Evolutionary conservation across 1,140 invertebrate genomes (phyloP).

Genomic region (Aplysia californica): DNA sequence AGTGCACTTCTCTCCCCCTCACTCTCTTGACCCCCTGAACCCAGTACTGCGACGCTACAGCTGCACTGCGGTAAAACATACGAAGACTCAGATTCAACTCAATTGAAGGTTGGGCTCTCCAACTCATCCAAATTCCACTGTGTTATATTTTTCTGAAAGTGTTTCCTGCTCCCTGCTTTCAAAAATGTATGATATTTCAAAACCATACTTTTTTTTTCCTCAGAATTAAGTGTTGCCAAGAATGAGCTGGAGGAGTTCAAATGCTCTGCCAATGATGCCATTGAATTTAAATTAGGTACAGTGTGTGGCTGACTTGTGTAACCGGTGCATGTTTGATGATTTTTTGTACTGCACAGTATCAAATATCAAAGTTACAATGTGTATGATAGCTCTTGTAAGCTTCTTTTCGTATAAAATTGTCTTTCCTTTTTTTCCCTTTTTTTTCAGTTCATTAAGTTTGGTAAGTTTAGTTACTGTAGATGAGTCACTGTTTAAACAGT

Average conservation of each 20-base stretch:
- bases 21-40: not conserved
- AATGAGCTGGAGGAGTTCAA: conserved; percentile 56
- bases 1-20: not conserved
- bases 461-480: not conserved
- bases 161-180: not conserved
- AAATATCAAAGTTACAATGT: not conserved
- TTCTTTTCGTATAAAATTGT: not conserved
- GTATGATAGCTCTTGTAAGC: not conserved
- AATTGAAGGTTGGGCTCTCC: not conserved
- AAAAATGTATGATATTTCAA: not conserved
- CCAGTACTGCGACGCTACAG: not conserved
- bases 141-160: no score
- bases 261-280: conserved; percentile 73
- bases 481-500: not conserved
- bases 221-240: conserved; percentile 17
- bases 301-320: not conserved
- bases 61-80: not conserved
- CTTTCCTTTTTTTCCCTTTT: not conserved
- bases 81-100: not conserved
- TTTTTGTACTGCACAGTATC: not conserved
- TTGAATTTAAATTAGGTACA: conserved; percentile 83
- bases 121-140: no score
- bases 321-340: not conserved
- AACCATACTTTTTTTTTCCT: not conserved
- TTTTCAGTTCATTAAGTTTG: not conserved